Evolutionary conservation across 2,113 vertebrate species (phyloP).

Genomic region (Paramormyrops kingsleyae): DNA sequence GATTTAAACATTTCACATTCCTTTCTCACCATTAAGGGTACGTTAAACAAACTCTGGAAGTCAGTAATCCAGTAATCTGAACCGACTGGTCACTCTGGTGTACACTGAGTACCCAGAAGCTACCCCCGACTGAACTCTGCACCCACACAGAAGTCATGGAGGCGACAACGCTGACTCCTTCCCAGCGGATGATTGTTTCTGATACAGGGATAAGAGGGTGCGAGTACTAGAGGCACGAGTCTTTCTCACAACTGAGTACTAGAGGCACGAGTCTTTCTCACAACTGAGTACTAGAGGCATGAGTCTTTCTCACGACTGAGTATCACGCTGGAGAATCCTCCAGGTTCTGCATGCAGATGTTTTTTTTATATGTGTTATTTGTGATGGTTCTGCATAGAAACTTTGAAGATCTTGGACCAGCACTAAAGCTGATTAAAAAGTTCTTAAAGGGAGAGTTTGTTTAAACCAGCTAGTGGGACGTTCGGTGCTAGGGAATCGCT

Average conservation of each 20-base stretch:
- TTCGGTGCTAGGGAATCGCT: slow-evolving; percentile 12
- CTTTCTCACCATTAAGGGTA: not conserved
- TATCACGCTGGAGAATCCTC: not conserved
- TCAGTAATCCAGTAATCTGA: not conserved
- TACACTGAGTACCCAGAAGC: not conserved
- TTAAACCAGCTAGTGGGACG: slow-evolving; percentile 21
- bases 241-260: no score
- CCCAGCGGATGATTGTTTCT: not conserved
- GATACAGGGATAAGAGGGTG: not conserved
- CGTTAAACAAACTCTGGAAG: not conserved
- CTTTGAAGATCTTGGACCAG: not conserved
- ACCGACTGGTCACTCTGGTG: not conserved
- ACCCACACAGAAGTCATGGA: not conserved
- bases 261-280: no score
- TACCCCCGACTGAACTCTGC: not conserved
- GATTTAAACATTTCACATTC: not conserved
- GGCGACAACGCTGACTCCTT: not conserved
- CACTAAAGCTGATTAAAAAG: slow-evolving; percentile 1
- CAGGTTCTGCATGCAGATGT: not conserved
- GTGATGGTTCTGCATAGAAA: not conserved
- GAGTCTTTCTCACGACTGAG: not conserved
- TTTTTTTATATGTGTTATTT: not conserved
- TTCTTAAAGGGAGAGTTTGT: slow-evolving; percentile 9
- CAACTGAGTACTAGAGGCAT: no score
- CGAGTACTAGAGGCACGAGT: not conserved